These are phyloP conservation scores for Teleogryllus occipitalis DNA, from an alignment of 1,140 invertebrate genomes.

Conservation along the genomic window DNA sequence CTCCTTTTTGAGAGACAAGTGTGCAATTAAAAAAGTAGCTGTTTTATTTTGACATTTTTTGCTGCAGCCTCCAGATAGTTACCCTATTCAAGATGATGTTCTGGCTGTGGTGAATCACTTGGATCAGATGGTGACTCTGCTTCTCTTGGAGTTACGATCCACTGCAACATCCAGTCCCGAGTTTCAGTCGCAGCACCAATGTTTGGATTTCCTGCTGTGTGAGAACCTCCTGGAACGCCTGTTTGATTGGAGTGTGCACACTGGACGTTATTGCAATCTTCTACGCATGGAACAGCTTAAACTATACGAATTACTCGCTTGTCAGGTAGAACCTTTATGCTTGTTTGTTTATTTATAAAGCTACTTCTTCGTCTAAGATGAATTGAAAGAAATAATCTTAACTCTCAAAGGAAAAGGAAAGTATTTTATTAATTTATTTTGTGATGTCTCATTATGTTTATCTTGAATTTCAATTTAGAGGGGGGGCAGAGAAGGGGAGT, in stretches of 20 bases:
- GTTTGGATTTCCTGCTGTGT: slow-evolving; percentile 64
- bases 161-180: slow-evolving; percentile 36
- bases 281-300: slow-evolving; percentile 76
- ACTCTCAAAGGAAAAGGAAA: too few species aligned
- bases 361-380: too few species aligned
- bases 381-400: too few species aligned
- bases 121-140: slow-evolving; percentile 83
- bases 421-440: too few species aligned
- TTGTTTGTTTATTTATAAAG: too few species aligned
- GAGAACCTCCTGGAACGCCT: slow-evolving; percentile 70
- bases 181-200: slow-evolving; percentile 47
- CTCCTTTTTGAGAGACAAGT: too few species aligned
- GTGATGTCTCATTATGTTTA: too few species aligned
- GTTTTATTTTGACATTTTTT: slow-evolving; percentile 9
- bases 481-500: too few species aligned
- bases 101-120: slow-evolving; percentile 84
- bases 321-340: background rate
- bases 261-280: slow-evolving; percentile 65
- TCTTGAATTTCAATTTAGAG: too few species aligned
- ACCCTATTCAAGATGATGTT: slow-evolving; percentile 69
- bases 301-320: slow-evolving; percentile 60
- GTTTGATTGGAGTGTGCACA: slow-evolving; percentile 65
- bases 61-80: slow-evolving; percentile 35
- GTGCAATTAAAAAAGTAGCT: too few species aligned
- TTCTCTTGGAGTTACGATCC: slow-evolving; percentile 66